Evolutionary conservation across 2,113 vertebrate genomes (phyloP), one percentile per base, ranked within the genome.

Genomic region (Nannobrachium achirus): DNA sequence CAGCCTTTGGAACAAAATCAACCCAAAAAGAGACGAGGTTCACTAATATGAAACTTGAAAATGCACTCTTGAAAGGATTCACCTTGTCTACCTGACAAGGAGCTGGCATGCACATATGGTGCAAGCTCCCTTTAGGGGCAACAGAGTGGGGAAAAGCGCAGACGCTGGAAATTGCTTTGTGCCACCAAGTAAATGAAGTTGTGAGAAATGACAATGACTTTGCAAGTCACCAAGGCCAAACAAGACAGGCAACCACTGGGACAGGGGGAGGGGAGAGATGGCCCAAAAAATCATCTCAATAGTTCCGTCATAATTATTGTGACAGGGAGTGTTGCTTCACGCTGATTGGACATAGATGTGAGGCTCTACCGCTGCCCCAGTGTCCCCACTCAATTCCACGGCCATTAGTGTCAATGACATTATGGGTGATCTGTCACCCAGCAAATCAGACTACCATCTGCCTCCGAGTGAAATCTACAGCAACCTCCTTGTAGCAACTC

Each of bases 121-220:
- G 53, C 79, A 58, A 86, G 75, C 79, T 89, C 86, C 86, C 86
- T 88, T 79, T 70, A 89, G 87, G 81, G 66, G 65, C 55, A 71
- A 59, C 76, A 77, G 73, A 85, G 66, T 67, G 75, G 69, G 78
- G 79, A 5, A 82, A 69, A 65, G 69, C 69, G 59, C 56, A 79
- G 74, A 73, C 1, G 63, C 74, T 72, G 73, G 74, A 84, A 90
- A 90, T 90, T 86, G 83, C 84, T 89, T 88, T 85, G 84, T 86
- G 88, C 83, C 82, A 83, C 71, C 73, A 79, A 86, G 83, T 86
- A 88, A n/a, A 88, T 88, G 81, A 88, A 90, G 80, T 86, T 74
- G 80, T 88, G 82, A 91, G 78, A 80, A 86, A 91, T 87, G 85
- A 88, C 82, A 83, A 78, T 81, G 85, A 85, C 85, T 83, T 87